phyloP scores from a whole-genome alignment of 2,888 invertebrate genomes.

The Furcula furcula region DNA sequence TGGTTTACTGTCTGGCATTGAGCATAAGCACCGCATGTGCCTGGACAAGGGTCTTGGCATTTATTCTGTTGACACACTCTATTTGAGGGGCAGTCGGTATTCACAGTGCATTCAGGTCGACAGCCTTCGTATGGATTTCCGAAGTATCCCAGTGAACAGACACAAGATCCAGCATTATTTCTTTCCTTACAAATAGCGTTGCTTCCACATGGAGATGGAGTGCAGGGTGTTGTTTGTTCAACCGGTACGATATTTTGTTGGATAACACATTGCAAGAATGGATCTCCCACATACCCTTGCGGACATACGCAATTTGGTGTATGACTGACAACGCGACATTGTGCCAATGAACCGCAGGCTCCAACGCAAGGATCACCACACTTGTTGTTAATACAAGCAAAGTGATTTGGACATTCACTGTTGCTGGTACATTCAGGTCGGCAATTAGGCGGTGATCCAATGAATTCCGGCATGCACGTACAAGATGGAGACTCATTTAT shows the following conservation, averaged over 20 bases:
- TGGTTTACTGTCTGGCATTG: constrained; percentile 88
- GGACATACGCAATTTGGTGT: constrained; percentile 86
- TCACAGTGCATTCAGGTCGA: constrained; percentile 88
- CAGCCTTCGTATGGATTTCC: constrained; percentile 86
- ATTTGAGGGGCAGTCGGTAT: constrained; percentile 87
- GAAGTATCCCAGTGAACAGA: constrained; percentile 84
- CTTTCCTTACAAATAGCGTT: constrained; percentile 87
- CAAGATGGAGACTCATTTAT: constrained; percentile 85
- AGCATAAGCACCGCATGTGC: constrained; percentile 88
- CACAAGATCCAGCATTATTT: constrained; percentile 87
- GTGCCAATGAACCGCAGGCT: constrained; percentile 86
- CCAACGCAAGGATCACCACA: constrained; percentile 88
- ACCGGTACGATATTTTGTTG: constrained; percentile 52
- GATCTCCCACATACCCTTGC: constrained; percentile 86
- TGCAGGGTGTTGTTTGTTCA: constrained; percentile 81
- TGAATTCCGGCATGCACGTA: constrained; percentile 85
- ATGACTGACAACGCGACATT: constrained; percentile 88
- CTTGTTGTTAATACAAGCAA: constrained; percentile 87
- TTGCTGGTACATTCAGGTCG: constrained; percentile 88
- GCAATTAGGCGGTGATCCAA: constrained; percentile 86
- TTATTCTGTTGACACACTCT: constrained; percentile 88
- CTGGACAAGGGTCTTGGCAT: constrained; percentile 89
- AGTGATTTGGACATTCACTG: constrained; percentile 85
- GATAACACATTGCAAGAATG: constrained; percentile 83
- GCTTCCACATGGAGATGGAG: constrained; percentile 87